Evolutionary conservation across 2,888 invertebrate species (phyloP), one percentile per base, ranked within the genome.

Genomic region (Agonopterix heracliana): DNA sequence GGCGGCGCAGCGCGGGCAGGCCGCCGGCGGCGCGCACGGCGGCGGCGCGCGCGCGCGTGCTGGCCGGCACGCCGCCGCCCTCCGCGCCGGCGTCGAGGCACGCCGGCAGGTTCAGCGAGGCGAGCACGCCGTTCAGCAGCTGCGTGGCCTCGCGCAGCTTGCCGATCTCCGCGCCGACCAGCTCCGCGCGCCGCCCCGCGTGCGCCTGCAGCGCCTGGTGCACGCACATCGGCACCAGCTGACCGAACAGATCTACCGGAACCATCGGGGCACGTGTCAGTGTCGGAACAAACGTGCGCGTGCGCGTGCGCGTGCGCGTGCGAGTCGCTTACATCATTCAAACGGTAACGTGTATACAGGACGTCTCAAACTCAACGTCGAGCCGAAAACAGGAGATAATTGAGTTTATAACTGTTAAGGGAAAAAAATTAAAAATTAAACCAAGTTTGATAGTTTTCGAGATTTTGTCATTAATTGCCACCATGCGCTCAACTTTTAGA

Each of bases 81-180:
- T 91, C 60, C 93, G 93, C 91, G 91, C 91, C 60, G 93, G 93
- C 91, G 0, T 92, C 90, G 50, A 99, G 91, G 47, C 98, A 97
- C n/a, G 98, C 99, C 8, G 99, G 99, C 66, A 99, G 91, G 89
- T 97, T 98, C 59, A 99, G 89, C 53, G 97, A 97, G 1, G 98
- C 96, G 71, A 46, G 42, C 14, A n/a, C 14, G 11, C 17, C 12
- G 84, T 99, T 99, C 61, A 99, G 89, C 47, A 96, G 90, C 78
- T 98, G 96, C 4, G 98, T 97, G 54, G 95, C 93, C 74, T 98
- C 98, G 45, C 98, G 90, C 59, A 99, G 89, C 71, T 94, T 92
- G 61, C 92, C 92, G 55, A 98, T 93, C 90, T 98, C 98, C 5
- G 90, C 85, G 75, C 94, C 94, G 9, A 97, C 94, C 53, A 97